Conservation (phyloP, 30 jellyfish, hydroid and myxozoan species). For the Pelagia noctiluca region DNA sequence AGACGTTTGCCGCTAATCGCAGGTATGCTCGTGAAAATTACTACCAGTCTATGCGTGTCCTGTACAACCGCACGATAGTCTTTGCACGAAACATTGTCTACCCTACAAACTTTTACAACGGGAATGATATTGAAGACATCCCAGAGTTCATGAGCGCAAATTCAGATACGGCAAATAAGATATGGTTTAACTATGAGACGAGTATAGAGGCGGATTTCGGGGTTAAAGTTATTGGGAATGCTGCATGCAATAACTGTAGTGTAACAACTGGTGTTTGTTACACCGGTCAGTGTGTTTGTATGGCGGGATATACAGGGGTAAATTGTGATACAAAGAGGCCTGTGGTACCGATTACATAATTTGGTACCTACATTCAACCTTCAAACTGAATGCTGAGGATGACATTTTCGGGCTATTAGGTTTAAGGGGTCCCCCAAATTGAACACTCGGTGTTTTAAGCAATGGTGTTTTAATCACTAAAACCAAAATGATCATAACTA, state of each 20-base stretch:
- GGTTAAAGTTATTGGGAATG: slow-evolving; percentile 82
- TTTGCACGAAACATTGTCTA: slow-evolving; percentile 83
- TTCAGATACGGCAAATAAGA: slow-evolving; percentile 69
- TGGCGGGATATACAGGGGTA: slow-evolving; percentile 86
- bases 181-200: slow-evolving; percentile 88
- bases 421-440: too few relatives aligned
- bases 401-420: too few relatives aligned
- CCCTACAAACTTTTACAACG: slow-evolving; percentile 68
- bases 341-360: too few relatives aligned
- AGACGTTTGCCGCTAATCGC: slow-evolving; percentile 83
- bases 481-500: too few relatives aligned
- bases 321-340: slow-evolving; percentile 89
- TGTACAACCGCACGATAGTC: slow-evolving; percentile 81
- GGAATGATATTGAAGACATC: slow-evolving; percentile 84
- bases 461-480: too few relatives aligned
- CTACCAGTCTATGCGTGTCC: slow-evolving; percentile 88
- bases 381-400: too few relatives aligned
- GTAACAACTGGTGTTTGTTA: slow-evolving; percentile 86
- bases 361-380: too few relatives aligned
- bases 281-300: slow-evolving; percentile 90
- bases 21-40: slow-evolving; percentile 73
- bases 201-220: slow-evolving; percentile 85
- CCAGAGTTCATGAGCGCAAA: slow-evolving; percentile 88
- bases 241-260: slow-evolving; percentile 92
- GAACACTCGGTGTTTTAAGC: too few relatives aligned